Conservation (phyloP, 2,113 vertebrate species). For the Chionis minor region DNA sequence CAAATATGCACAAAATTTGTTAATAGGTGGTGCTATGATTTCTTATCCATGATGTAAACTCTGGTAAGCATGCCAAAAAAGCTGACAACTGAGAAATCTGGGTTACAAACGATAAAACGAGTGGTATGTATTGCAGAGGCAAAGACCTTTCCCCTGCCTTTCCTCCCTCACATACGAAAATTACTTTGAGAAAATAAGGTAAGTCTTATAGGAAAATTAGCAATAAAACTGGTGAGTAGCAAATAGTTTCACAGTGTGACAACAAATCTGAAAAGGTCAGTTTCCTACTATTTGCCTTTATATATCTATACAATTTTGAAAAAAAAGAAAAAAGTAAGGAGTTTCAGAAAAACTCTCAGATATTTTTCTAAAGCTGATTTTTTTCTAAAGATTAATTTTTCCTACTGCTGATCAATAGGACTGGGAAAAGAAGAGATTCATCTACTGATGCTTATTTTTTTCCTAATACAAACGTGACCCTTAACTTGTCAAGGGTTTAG, state of each 20-base stretch:
- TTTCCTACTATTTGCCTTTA: slow-evolving; percentile 42
- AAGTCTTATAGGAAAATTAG: slow-evolving; percentile 31
- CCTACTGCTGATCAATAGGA: slow-evolving; percentile 35
- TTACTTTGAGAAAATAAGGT: slow-evolving; percentile 8
- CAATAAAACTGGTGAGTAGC: slow-evolving; percentile 22
- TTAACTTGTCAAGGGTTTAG: neutral
- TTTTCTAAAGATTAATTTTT: slow-evolving; percentile 34
- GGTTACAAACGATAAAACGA: neutral
- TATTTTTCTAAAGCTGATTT: slow-evolving; percentile 42
- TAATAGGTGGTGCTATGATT: neutral
- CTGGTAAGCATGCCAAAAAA: neutral
- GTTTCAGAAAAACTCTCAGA: slow-evolving; percentile 33
- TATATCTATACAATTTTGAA: slow-evolving; percentile 36
- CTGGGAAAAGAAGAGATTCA: neutral
- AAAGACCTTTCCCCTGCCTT: neutral
- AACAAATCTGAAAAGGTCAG: slow-evolving; percentile 61
- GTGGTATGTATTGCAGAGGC: neutral
- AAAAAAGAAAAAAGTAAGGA: neutral
- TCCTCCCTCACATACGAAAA: neutral
- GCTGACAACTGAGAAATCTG: neutral
- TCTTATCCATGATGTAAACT: neutral
- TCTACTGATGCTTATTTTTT: slow-evolving; percentile 13
- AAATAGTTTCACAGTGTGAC: slow-evolving; percentile 39
- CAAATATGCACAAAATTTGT: neutral
- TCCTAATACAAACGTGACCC: slow-evolving; percentile 7